Evolutionary conservation across 2,797 vertebrate species (phyloP).

Genomic region (Pelodytes ibericus): DNA sequence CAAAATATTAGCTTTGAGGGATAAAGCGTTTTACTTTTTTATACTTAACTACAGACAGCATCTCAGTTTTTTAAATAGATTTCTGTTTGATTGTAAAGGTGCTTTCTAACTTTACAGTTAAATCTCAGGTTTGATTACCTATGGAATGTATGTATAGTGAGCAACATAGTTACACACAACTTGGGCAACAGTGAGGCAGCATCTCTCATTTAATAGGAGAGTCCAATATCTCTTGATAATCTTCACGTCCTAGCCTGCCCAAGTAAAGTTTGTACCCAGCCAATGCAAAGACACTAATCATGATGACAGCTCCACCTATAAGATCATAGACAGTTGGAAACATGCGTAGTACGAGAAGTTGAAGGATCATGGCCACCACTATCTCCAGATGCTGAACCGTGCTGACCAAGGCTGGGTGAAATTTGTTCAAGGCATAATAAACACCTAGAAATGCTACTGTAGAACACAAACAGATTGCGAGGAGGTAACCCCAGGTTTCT

Average conservation of each 20-base stretch:
- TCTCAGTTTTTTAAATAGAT: background rate
- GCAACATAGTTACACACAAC: slow-evolving; percentile 47
- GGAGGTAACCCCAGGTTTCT: slow-evolving; percentile 88
- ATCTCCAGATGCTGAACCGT: slow-evolving; percentile 94
- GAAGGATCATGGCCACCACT: slow-evolving; percentile 87
- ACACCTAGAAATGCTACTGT: slow-evolving; percentile 89
- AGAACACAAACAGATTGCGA: slow-evolving; percentile 87
- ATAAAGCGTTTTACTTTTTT: background rate
- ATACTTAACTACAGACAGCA: background rate
- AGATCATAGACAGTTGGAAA: slow-evolving; percentile 85
- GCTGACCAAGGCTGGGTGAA: slow-evolving; percentile 94
- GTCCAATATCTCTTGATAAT: slow-evolving; percentile 94
- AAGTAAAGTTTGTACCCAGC: slow-evolving; percentile 88
- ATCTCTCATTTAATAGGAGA: slow-evolving; percentile 88
- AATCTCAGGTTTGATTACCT: slow-evolving; percentile 25
- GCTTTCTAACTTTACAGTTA: slow-evolving; percentile 11
- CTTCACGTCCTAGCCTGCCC: slow-evolving; percentile 79
- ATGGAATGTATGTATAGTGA: slow-evolving; percentile 38
- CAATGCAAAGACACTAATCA: slow-evolving; percentile 87
- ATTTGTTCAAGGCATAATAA: slow-evolving; percentile 89
- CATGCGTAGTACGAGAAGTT: slow-evolving; percentile 81
- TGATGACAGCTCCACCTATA: slow-evolving; percentile 84
- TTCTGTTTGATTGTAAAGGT: slow-evolving; percentile 14
- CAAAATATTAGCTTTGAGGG: background rate
- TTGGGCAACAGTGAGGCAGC: slow-evolving; percentile 28